Conservation (phyloP, 2,888 invertebrate species). For the Criorhina ranunculi region DNA sequence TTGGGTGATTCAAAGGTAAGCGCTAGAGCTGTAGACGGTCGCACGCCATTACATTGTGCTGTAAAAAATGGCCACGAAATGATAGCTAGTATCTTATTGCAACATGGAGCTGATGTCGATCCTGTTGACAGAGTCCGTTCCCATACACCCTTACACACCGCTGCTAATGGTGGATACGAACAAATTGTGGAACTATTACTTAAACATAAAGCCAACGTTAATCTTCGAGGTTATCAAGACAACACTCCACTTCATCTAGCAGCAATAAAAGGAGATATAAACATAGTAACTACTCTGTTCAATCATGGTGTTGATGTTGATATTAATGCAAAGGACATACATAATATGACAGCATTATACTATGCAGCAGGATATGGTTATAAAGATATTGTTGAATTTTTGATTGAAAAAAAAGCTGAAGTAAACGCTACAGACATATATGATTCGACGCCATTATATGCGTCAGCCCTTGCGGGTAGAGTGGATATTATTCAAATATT, state of each 20-base stretch:
- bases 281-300: slow-evolving; percentile 24
- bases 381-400: slow-evolving; percentile 10
- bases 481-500: slow-evolving; percentile 13
- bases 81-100: slow-evolving; percentile 21
- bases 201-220: slow-evolving; percentile 10
- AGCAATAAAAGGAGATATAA: slow-evolving; percentile 4
- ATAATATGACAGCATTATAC: slow-evolving; percentile 21
- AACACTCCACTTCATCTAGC: slow-evolving; percentile 18
- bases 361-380: slow-evolving; percentile 20
- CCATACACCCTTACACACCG: slow-evolving; percentile 23
- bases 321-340: slow-evolving; percentile 11
- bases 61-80: slow-evolving; percentile 17
- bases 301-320: slow-evolving; percentile 25
- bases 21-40: neutral
- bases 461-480: slow-evolving; percentile 10
- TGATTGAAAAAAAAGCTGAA: slow-evolving; percentile 24
- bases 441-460: slow-evolving; percentile 27
- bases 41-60: slow-evolving; percentile 30
- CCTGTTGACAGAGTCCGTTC: neutral
- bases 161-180: neutral
- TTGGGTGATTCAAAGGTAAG: slow-evolving; percentile 24
- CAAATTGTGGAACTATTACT: slow-evolving; percentile 19
- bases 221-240: neutral
- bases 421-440: slow-evolving; percentile 26
- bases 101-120: slow-evolving; percentile 34